Percentiles rank a stretch among this genome's conserved stretches.
Evolutionary conservation across 2,888 invertebrate species (phyloP).

Genomic region (Xylocampa areola): DNA sequence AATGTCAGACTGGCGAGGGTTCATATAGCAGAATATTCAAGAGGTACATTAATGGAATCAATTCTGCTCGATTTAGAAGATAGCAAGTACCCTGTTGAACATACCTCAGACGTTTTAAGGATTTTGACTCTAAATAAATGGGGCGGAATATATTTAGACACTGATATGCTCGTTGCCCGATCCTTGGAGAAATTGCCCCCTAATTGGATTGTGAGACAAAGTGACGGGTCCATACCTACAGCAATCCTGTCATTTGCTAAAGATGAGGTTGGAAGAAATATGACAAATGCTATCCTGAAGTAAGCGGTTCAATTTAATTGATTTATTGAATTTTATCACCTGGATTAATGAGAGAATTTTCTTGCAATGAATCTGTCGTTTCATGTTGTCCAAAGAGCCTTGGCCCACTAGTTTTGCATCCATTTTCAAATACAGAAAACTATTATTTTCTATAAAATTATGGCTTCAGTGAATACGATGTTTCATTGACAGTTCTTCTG

Average conservation of each 20-base stretch:
- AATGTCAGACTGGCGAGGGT: neutral
- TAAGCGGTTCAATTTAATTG: neutral
- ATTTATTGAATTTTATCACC: no score
- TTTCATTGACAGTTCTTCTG: no score
- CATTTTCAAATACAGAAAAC: no score
- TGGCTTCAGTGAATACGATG: no score
- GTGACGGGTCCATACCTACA: neutral
- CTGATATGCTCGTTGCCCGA: conserved; percentile 85
- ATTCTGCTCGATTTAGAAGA: neutral
- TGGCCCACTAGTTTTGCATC: no score
- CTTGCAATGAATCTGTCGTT: no score
- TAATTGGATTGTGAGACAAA: conserved; percentile 74
- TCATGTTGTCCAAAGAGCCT: no score
- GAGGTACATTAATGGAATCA: neutral
- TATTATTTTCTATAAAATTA: no score
- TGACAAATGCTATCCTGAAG: conserved; percentile 4
- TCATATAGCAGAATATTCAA: neutral
- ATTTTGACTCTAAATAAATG: neutral
- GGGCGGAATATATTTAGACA: neutral
- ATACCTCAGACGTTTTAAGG: neutral
- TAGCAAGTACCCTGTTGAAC: neutral
- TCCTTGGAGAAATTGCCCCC: conserved; percentile 82
- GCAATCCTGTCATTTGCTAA: conserved; percentile 9
- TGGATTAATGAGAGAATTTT: no score
- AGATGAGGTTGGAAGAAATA: conserved; percentile 15